Conservation (phyloP, 30 jellyfish, hydroid and myxozoan species). For the Hydractinia symbiolongicarpus region DNA sequence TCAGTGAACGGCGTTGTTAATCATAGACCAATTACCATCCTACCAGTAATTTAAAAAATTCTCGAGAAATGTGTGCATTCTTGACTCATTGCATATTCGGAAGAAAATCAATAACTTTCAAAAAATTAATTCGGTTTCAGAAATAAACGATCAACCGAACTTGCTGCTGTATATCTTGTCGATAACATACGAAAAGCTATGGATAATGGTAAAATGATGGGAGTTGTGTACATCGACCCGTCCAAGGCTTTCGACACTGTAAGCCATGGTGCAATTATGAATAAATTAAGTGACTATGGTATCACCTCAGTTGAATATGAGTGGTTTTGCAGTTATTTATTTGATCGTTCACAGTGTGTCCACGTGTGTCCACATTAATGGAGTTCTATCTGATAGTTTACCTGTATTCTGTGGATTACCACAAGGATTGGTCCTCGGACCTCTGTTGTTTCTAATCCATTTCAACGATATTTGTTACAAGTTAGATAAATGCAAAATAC, state of each 20-base stretch:
- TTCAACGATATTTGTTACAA: background rate
- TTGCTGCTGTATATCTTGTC: conserved; percentile 41
- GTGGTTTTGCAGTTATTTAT: conserved; percentile 1
- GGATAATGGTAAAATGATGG: conserved; percentile 49
- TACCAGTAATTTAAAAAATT: conserved; percentile 31
- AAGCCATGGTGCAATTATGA: background rate
- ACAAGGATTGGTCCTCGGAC: background rate
- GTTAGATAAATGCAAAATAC: too few relatives aligned
- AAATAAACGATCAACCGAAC: conserved; percentile 47
- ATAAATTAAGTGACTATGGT: conserved; percentile 1
- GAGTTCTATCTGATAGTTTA: background rate
- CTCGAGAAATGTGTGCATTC: conserved; percentile 41
- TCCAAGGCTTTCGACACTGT: conserved; percentile 46
- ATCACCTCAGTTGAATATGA: conserved; percentile 4
- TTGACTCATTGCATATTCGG: conserved; percentile 38
- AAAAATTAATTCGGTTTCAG: conserved; percentile 53
- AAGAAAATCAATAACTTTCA: conserved; percentile 41
- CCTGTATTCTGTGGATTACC: conserved; percentile 1
- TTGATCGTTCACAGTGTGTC: background rate
- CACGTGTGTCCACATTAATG: background rate
- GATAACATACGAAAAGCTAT: conserved; percentile 36
- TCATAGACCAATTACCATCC: conserved; percentile 33
- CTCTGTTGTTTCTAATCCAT: background rate
- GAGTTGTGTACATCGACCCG: conserved; percentile 53
- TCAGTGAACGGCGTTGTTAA: conserved; percentile 26